Base-by-base conservation (phyloP, 2,797 vertebrate genomes). In the Oreortyx pictus region DNA sequence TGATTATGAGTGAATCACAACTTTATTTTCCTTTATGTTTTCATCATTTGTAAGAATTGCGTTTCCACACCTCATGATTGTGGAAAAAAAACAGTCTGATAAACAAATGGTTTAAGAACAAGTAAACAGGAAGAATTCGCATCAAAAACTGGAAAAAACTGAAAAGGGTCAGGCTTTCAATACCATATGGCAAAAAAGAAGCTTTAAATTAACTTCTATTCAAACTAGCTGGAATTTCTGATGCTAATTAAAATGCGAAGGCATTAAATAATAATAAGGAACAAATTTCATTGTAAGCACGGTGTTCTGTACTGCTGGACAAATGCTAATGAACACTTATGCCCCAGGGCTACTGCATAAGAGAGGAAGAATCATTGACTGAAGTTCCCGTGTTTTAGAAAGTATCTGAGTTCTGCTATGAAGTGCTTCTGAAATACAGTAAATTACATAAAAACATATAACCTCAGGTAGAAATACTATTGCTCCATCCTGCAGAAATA, bases 231-330 rank as follows among this genome's bases (percentile, higher is more conserved):
- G 56, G 75, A 67, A 89, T 86, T 92, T 95, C 43, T 91, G 56
- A 54, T 44, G 31, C 20, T 79, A 87, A 90, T 66, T 88, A 47
- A 49, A 94, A 85, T 56, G 77, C 27, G 62, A 88, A 78, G 94
- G 78, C 25, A 57, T 90, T 89, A 78, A 94, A 92, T 46, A 90
- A 88, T 71, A 93, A 75, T 81, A 93, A 88, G 59, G n/a, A 93
- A 60, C 31, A 91, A 88, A 70, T 54, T 35, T 54, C 27, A 75
- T 6, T 39, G 9, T 65, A 92, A 90, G 64, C 49, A 65, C 24
- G 57, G 22, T 50, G 35, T 91, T 75, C 79, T 50, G 61, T 31
- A 5, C 52, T 82, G 16, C n/a, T 89, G 81, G 59, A 89, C 88
- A 87, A 83, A 83, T 14, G 23, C 85, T 91, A 61, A 90, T 80